Percentiles rank a stretch among this genome's conserved stretches.
Conservation (phyloP, 2,888 invertebrate genomes). For the Chouioia cunea region DNA sequence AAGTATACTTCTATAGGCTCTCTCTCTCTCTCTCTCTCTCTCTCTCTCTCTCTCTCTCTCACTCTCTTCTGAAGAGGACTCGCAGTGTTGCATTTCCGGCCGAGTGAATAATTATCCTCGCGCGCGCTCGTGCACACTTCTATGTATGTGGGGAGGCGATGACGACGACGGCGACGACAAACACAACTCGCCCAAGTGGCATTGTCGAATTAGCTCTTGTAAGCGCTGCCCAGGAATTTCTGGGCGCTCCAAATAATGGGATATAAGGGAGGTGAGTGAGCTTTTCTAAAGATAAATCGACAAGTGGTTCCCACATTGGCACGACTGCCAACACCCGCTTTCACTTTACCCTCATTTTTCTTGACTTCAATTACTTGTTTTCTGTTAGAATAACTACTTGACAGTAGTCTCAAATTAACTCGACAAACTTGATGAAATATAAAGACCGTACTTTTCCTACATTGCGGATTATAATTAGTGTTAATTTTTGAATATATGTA, state of each 20-base stretch:
- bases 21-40: no score
- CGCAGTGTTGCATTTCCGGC: slow-evolving; percentile 63
- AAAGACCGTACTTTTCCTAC: no score
- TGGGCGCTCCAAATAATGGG: slow-evolving; percentile 32
- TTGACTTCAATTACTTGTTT: not conserved
- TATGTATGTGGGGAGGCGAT: not conserved
- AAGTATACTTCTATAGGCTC: not conserved
- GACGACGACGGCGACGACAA: no score
- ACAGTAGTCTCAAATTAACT: no score
- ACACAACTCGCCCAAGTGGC: slow-evolving; percentile 27
- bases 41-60: no score
- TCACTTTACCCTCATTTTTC: slow-evolving; percentile 56
- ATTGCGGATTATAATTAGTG: no score
- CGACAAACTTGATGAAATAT: no score
- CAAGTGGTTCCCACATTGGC: slow-evolving; percentile 67
- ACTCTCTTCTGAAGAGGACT: slow-evolving; percentile 50
- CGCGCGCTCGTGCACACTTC: slow-evolving; percentile 1
- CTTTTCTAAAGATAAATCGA: slow-evolving; percentile 51
- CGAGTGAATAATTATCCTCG: slow-evolving; percentile 62
- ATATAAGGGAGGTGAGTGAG: slow-evolving; percentile 14
- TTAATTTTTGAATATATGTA: no score
- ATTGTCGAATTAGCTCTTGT: slow-evolving; percentile 46
- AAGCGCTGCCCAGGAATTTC: slow-evolving; percentile 42
- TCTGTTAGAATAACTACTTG: no score
- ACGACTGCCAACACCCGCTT: slow-evolving; percentile 45